phyloP scores from a whole-genome alignment of 2,113 vertebrate genomes.

The Bubo bubo region DNA sequence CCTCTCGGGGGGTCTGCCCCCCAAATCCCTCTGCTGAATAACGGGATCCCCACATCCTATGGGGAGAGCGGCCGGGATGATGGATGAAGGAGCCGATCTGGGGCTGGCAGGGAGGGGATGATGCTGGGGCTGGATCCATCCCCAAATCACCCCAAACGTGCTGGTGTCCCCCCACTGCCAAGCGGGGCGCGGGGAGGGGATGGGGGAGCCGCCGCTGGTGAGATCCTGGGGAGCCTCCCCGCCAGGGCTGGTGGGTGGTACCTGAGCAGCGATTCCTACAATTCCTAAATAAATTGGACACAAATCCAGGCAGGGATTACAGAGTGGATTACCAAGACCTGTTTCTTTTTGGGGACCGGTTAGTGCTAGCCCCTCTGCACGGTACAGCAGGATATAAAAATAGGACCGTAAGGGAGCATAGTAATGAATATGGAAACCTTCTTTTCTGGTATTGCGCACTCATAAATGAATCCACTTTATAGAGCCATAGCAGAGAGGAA shows the following conservation, averaged over 20 bases:
- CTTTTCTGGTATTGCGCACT: background rate
- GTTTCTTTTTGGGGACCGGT: background rate
- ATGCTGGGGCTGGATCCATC: background rate
- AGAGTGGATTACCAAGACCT: background rate
- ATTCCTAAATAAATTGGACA: background rate
- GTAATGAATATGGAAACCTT: background rate
- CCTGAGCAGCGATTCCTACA: rapidly evolving
- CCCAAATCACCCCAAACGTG: background rate
- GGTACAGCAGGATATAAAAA: background rate
- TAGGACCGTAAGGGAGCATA: background rate
- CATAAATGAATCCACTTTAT: conserved; percentile 46
- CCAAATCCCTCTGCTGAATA: rapidly evolving
- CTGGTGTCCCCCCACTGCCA: background rate
- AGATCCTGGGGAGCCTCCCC: background rate
- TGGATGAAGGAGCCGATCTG: background rate
- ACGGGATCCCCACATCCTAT: rapidly evolving
- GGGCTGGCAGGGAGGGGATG: background rate
- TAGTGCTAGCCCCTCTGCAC: background rate
- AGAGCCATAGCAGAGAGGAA: conserved; percentile 43
- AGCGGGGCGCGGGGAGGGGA: rapidly evolving
- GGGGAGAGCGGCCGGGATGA: rapidly evolving
- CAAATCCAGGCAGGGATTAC: background rate
- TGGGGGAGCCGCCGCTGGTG: background rate
- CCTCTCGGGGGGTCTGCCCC: background rate
- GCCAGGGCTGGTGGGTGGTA: rapidly evolving